Base-by-base conservation (phyloP, 2,797 vertebrate species). In the Gallinago nigripennis region DNA sequence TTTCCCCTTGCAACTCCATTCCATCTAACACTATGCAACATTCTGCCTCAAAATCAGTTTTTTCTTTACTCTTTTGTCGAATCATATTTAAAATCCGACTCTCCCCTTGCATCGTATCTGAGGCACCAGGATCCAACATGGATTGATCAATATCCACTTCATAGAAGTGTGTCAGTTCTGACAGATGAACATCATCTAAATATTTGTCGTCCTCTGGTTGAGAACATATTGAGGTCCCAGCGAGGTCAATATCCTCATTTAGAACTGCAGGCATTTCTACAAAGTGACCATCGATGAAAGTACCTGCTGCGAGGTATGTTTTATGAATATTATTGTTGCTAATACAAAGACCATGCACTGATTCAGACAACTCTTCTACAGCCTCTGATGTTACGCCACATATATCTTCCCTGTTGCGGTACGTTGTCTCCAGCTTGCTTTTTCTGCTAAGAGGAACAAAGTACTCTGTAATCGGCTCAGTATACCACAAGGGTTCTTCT, bases 81-180 rank as follows among this genome's bases (percentile, higher is more conserved):
- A 99, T 99, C 99, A 99, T 99, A 98, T 98, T 99, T 97, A 99
- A 98, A 98, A 99, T 99, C 95, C 99, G 99, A 99, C 99, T 99
- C 98, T 99, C 99, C 95, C 98, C 98, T 99, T 99, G 99, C 98
- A 98, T 98, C 90, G 98, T 98, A 98, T 99, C 99, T 99, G 99
- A 99, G 99, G 99, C 99, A 99, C 99, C 99, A 98, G 99, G 99
- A 99, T 99, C 99, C 99, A 99, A 99, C 99, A 99, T 99, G 99
- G 99, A 99, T 99, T 99, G 99, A 98, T 99, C 99, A 98, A 99
- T 99, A 96, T 99, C 99, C 86, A 99, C 99, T 99, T 99, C 99
- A 98, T 99, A 99, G 99, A 99, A 99, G 99, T 99, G 99, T 70
- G 99, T 99, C 97, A 99, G 98, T 99, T 99, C 99, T 96, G 99